These are phyloP conservation scores for Vombatus ursinus DNA, from an alignment of 2,113 vertebrate species.

Conservation along the genomic window DNA sequence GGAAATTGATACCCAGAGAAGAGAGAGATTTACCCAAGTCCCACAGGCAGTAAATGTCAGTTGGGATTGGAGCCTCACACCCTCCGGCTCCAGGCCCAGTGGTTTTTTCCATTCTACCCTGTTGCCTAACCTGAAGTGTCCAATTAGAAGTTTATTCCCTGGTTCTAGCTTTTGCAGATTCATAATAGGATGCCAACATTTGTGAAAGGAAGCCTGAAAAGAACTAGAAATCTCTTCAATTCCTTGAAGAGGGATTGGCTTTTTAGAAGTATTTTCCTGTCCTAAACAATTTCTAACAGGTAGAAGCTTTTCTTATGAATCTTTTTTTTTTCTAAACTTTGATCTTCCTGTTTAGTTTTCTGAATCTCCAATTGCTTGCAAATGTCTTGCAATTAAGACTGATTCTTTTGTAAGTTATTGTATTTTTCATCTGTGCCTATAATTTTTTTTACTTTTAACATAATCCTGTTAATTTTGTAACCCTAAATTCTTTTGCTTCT, in stretches of 20 bases:
- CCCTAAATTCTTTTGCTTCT: neutral
- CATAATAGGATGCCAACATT: neutral
- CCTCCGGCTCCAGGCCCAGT: neutral
- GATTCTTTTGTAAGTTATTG: neutral
- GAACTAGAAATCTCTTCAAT: neutral
- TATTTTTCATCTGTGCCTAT: neutral
- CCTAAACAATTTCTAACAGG: neutral
- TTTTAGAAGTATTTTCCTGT: neutral
- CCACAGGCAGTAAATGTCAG: too few species aligned
- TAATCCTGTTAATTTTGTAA: neutral
- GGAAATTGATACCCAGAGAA: neutral
- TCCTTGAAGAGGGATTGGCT: neutral
- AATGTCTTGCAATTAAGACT: neutral
- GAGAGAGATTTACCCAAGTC: too few species aligned
- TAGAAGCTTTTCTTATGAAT: neutral
- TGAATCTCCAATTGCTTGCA: neutral
- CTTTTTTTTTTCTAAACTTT: neutral
- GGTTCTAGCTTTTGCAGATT: neutral
- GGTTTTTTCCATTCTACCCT: neutral
- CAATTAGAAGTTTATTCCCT: neutral
- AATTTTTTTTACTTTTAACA: neutral
- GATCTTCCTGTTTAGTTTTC: neutral
- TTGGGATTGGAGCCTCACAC: too few species aligned
- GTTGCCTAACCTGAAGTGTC: neutral
- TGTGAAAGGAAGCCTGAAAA: neutral